A percentile compares a stretch with the other conserved stretches of the same genome.
These are phyloP conservation scores for Brachylomia viminalis DNA, from an alignment of 2,888 invertebrate species.

Conservation along the genomic window DNA sequence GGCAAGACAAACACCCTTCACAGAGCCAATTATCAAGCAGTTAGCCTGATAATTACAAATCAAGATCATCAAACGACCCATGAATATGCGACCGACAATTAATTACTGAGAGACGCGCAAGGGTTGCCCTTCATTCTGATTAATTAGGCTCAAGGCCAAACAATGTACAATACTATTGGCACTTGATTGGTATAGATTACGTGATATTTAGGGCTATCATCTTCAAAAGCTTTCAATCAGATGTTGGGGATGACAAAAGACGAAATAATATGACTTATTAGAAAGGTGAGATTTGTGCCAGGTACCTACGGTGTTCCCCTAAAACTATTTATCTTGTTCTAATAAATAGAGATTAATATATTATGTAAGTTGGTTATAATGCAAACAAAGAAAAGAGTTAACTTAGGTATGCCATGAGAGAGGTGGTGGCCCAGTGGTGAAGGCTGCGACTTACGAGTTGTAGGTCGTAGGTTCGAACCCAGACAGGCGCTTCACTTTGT, in stretches of 20 bases:
- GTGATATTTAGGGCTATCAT: no score
- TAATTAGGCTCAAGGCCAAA: constrained; percentile 25
- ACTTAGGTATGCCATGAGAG: no score
- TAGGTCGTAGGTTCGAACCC: no score
- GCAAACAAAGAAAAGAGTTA: no score
- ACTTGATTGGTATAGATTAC: constrained; percentile 31
- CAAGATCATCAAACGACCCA: constrained; percentile 44
- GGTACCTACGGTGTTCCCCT: background rate
- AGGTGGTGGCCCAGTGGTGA: no score
- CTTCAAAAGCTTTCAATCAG: background rate
- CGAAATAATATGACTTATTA: background rate
- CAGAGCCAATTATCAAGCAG: constrained; percentile 29
- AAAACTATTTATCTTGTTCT: background rate
- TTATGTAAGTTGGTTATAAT: no score
- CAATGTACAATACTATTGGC: constrained; percentile 2
- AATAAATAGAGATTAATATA: no score
- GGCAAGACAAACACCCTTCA: constrained; percentile 3
- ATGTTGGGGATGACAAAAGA: background rate
- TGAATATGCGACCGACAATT: constrained; percentile 60
- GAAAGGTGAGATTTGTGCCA: background rate
- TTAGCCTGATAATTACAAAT: constrained; percentile 49
- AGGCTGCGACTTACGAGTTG: no score
- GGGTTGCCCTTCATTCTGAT: constrained; percentile 23
- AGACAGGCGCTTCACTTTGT: no score
- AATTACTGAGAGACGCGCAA: constrained; percentile 44